Evolutionary conservation across 2,113 vertebrate genomes (phyloP), one percentile per base, ranked within the genome.

Genomic region (Brachypteracias leptosomus): DNA sequence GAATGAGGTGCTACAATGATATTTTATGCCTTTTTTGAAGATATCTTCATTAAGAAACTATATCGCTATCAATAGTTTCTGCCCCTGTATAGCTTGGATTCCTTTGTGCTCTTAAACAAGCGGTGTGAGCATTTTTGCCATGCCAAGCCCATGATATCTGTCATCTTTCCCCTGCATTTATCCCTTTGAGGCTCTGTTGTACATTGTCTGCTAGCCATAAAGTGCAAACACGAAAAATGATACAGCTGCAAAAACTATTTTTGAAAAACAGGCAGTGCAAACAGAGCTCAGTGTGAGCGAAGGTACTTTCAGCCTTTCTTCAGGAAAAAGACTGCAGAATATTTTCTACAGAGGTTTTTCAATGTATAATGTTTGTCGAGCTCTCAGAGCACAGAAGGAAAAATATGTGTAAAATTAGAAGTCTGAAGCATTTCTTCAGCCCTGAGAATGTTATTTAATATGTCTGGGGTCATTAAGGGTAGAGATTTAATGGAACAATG

Each of bases 391-490:
- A 1, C 55, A 42, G 55, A 28, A 88, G 71, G 80, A 47, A 84
- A 94, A 95, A 54, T 28, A 67, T 10, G 58, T 58, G 62, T 49
- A 91, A 91, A 94, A 93, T 94, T 82, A 88, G 91, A 94, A 83
- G 71, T 91, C 81, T 71, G 51, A 96, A 85, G 67, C 46, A 55
- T 85, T 95, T 82, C 40, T 93, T 78, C 57, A 85, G 83, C 54
- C 66, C 80, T 46, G 44, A 90, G 88, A 95, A 90, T 28, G 92
- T 87, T 90, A 92, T 92, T 94, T 96, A 96, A 94, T 93, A 90
- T 85, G 73, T 95, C 93, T 87, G 92, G 70, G 92, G 95, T 97
- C 95, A 93, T 89, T 85, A 96, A 90, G 80, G 90, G 83, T 72
- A 85, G 49, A 62, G 95, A 89, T 96, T 96, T 94, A 90, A 90